A percentile compares a stretch with the other conserved stretches of the same genome.
Conservation (phyloP, 2,113 vertebrate species). For the Serilophus lunatus region DNA sequence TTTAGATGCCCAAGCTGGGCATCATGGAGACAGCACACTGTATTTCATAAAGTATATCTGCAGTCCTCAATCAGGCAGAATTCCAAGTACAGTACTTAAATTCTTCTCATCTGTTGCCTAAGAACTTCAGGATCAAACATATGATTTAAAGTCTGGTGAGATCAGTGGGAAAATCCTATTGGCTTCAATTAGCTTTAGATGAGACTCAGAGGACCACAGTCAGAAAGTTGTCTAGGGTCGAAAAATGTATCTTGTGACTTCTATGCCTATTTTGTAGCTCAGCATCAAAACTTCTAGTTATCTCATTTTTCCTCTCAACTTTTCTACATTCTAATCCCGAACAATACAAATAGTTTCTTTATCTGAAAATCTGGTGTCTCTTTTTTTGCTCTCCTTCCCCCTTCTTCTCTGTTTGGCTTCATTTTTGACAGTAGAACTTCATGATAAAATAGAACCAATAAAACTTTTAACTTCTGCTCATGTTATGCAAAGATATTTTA, state of each 20-base stretch:
- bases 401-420: neutral
- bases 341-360: neutral
- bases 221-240: neutral
- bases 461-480: neutral
- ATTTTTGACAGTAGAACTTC: neutral
- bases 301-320: neutral
- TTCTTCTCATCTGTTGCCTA: neutral
- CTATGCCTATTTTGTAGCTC: neutral
- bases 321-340: neutral
- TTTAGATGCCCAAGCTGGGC: neutral
- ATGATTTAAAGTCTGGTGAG: neutral
- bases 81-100: neutral
- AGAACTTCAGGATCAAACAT: neutral
- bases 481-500: conserved; percentile 33
- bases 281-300: neutral
- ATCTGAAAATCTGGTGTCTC: neutral
- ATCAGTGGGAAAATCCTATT: neutral
- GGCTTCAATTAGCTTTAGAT: neutral
- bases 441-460: neutral
- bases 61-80: neutral
- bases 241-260: neutral
- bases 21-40: neutral
- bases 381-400: neutral
- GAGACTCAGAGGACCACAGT: neutral
- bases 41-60: neutral